Evolutionary conservation across 2,888 invertebrate species (phyloP).

Genomic region (Drosophila putrida): DNA sequence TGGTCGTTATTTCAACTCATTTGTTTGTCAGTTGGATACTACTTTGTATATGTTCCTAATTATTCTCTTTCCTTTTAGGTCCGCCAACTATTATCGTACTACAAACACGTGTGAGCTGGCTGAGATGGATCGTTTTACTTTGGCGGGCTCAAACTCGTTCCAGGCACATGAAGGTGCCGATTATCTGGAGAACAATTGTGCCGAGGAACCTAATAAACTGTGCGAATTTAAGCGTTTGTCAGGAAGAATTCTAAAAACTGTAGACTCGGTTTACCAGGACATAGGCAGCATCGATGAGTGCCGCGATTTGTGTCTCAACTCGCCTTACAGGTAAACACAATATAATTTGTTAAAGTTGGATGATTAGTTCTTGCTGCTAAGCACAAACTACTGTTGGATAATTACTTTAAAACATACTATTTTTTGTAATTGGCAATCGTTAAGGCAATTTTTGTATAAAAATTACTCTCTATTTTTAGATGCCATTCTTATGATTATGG

Average conservation of each 20-base stretch:
- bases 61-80: constrained; percentile 87
- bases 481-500: constrained; percentile 97
- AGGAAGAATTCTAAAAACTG: constrained; percentile 95
- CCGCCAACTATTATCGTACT: constrained; percentile 94
- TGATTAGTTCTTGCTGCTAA: too few species aligned
- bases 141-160: constrained; percentile 93
- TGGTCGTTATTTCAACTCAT: background rate
- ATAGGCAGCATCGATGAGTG: constrained; percentile 94
- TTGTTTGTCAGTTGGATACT: background rate
- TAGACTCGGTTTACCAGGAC: constrained; percentile 96
- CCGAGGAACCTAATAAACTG: constrained; percentile 95
- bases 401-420: too few species aligned
- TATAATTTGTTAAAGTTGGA: too few species aligned
- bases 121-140: constrained; percentile 95
- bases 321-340: constrained; percentile 89
- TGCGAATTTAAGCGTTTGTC: constrained; percentile 96
- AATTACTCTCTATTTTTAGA: constrained; percentile 72
- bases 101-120: constrained; percentile 95
- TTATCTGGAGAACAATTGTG: constrained; percentile 96
- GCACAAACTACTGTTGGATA: too few species aligned
- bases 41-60: background rate
- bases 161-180: constrained; percentile 89
- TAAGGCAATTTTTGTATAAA: background rate
- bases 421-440: background rate
- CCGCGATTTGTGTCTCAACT: constrained; percentile 94